Base-by-base conservation (phyloP, 2,797 vertebrate genomes). In the Taeniopygia guttata region DNA sequence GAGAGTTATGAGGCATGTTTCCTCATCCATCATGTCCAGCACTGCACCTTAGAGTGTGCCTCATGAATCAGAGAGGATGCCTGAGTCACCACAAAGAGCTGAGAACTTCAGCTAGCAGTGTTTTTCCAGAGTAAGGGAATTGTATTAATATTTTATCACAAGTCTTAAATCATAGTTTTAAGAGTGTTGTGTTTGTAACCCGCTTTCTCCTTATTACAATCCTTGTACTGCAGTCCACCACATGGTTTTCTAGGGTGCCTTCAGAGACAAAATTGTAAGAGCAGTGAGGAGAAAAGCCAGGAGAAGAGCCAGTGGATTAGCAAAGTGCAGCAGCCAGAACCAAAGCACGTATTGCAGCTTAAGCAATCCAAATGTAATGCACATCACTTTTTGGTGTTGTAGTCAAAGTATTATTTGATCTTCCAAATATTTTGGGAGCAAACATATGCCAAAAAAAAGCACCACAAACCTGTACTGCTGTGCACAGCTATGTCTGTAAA, bases 321-420 rank as follows among this genome's bases (percentile, higher is more conserved):
- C 27, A 27, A 73, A 68, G 46, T 43, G 9, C 62, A 56, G 46
- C 51, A 84, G 51, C 34, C 36, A 52, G 72, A 69, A 66, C 27
- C 29, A 78, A 74, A 66, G 2, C 42, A 69, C 55, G 19, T 20
- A 51, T 43, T 51, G 46, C n/a, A 51, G 46, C 7, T 81, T 66
- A 52, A 51, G 32, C 26, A 34, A 34, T 38, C 40, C 51, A 51
- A 51, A 16, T 1, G 0, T 48, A 30, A 52, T 21, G 25, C 27
- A 18, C 11, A 38, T 13, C 5, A 29, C 34, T 48, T 70, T 77
- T 67, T 48, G 29, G 54, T 45, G 18, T 4, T 0, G 0, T 42
- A 38, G 13, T 30, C 29, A 9, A 78, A 59, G 22, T 20, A 32
- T 66, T 42, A 38, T 78, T 70, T 66, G 23, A 40, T 77, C 25